These are phyloP conservation scores for Chunga burmeisteri DNA, from an alignment of 2,113 vertebrate species.

Conservation along the genomic window DNA sequence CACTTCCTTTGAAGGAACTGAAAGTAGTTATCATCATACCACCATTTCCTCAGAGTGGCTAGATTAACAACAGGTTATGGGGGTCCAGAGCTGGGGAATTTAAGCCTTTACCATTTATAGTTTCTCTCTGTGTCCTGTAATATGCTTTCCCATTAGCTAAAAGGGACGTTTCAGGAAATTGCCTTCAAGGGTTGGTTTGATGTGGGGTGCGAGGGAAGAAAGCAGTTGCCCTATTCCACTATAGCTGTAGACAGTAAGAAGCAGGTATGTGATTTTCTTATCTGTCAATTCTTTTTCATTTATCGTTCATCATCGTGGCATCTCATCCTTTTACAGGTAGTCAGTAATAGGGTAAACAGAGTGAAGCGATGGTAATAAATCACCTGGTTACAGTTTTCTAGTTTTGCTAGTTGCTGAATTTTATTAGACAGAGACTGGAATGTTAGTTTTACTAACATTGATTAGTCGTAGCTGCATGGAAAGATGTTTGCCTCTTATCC, in stretches of 20 bases:
- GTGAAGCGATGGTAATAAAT: background rate
- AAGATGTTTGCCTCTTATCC: background rate
- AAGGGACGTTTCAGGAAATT: constrained; percentile 25
- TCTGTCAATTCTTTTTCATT: background rate
- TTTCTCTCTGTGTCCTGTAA: background rate
- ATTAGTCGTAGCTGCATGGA: background rate
- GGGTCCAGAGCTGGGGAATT: background rate
- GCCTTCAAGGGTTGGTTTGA: background rate
- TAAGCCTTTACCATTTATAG: constrained; percentile 11
- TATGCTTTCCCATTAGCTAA: background rate
- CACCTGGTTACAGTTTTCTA: background rate
- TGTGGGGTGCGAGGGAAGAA: background rate
- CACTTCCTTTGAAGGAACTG: constrained; percentile 6
- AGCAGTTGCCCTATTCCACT: background rate
- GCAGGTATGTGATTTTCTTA: background rate
- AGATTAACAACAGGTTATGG: constrained; percentile 4
- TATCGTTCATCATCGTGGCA: background rate
- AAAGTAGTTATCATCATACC: background rate
- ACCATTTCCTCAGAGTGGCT: background rate
- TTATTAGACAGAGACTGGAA: background rate
- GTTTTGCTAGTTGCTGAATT: background rate
- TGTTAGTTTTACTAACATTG: background rate
- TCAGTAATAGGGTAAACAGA: background rate
- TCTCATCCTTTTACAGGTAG: background rate
- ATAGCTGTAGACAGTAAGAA: background rate